Percentiles rank a stretch among this genome's conserved stretches.
Evolutionary conservation across 2,797 vertebrate genomes (phyloP).

Genomic region (Propithecus deckenii): DNA sequence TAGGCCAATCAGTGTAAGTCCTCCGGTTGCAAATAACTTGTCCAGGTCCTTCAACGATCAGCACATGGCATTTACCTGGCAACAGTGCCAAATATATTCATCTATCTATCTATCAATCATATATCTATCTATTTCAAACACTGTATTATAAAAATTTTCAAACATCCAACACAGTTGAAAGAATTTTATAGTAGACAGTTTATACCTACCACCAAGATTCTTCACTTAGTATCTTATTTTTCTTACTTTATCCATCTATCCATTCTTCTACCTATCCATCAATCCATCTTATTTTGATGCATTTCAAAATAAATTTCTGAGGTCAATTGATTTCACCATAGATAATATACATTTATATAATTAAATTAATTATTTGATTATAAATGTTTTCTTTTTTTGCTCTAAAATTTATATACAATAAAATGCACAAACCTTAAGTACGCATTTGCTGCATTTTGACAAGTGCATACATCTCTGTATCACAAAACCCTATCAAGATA

Average conservation of each 20-base stretch:
- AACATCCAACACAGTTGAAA: not conserved
- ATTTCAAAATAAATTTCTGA: slow-evolving; percentile 22
- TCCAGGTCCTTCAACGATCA: not conserved
- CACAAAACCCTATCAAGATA: not conserved
- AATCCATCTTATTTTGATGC: not conserved
- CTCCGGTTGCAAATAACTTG: not conserved
- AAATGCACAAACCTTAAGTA: not conserved
- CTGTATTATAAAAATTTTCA: not conserved
- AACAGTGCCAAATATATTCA: not conserved
- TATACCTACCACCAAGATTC: not conserved
- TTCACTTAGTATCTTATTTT: not conserved
- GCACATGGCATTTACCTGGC: not conserved
- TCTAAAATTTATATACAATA: not conserved
- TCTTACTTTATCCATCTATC: not conserved
- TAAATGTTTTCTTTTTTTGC: slow-evolving; percentile 11
- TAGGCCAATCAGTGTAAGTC: not conserved
- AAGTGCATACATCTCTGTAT: not conserved
- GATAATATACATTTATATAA: not conserved
- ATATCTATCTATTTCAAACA: not conserved
- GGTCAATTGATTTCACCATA: not conserved
- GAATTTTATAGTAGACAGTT: not conserved
- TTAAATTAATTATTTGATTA: not conserved
- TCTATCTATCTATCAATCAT: not conserved
- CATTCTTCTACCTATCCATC: not conserved
- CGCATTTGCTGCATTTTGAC: not conserved